phyloP scores from a whole-genome alignment of 2,797 vertebrate genomes.

The Limosa lapponica region DNA sequence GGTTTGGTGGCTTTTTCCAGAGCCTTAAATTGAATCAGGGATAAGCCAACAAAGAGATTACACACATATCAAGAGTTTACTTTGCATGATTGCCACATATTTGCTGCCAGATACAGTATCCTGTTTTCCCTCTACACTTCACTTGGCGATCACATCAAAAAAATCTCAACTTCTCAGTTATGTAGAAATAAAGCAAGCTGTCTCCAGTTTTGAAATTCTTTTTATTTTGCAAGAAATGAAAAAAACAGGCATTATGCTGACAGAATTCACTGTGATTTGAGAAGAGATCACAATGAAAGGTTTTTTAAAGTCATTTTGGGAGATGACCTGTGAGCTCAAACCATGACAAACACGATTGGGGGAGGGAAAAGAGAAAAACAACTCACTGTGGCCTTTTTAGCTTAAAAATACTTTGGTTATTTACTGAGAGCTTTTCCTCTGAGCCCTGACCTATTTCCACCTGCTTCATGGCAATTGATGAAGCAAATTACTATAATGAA shows the following conservation, averaged over 20 bases:
- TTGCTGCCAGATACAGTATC: slow-evolving; percentile 70
- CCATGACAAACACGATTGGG: not conserved
- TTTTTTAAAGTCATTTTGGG: not conserved
- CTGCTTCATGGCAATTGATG: slow-evolving; percentile 30
- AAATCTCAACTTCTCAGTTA: slow-evolving; percentile 66
- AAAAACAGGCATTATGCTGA: not conserved
- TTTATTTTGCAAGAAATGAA: not conserved
- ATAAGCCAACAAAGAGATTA: slow-evolving; percentile 70
- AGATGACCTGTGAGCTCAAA: not conserved
- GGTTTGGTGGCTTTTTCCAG: slow-evolving; percentile 71
- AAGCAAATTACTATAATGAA: slow-evolving; percentile 30
- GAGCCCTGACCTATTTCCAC: slow-evolving; percentile 41
- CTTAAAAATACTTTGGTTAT: not conserved
- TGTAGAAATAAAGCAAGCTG: slow-evolving; percentile 59
- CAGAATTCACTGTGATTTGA: not conserved
- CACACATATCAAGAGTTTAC: slow-evolving; percentile 70
- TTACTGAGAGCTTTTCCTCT: slow-evolving; percentile 32
- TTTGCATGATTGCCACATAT: slow-evolving; percentile 65
- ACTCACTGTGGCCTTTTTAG: not conserved
- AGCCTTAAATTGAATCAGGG: slow-evolving; percentile 52
- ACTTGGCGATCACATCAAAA: slow-evolving; percentile 69
- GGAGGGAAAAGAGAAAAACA: not conserved
- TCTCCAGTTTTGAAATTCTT: slow-evolving; percentile 39
- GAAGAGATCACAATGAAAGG: not conserved
- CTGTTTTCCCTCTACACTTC: slow-evolving; percentile 68